Base-by-base conservation (phyloP, 2,888 invertebrate species). In the Drosophila stalkeri region DNA sequence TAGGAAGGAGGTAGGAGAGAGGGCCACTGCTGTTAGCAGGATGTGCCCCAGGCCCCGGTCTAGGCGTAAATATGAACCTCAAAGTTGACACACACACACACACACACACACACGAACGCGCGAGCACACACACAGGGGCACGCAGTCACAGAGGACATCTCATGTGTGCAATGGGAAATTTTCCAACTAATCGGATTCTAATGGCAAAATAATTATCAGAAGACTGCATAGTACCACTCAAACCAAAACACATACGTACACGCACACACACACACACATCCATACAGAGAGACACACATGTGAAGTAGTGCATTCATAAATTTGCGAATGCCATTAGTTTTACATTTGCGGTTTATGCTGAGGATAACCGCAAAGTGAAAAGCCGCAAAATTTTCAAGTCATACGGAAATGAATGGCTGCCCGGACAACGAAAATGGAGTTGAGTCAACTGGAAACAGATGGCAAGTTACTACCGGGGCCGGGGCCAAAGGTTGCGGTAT, bases 151-250 rank as follows among this genome's bases (percentile, higher is more conserved):
- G 16, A 18, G 20, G 35, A 23, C 54, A 44, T 31, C 61, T 54
- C 72, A 61, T 57, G 39, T 74, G 61, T 71, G 79, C 79, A 67
- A 59, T 66, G 31, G 64, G n/a, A 69, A 88, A 89, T 91, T 89
- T 91, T 90, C 85, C 90, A 89, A 82, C 92, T 92, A 92, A 92
- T 92, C 91, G 90, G 91, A 91, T 91, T 91, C 91, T 92, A 92
- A 92, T 92, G 91, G 91, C 81, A 91, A 91, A 92, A 91, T 92
- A 92, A 92, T 92, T 92, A 92, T 91, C 90, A 89, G 82, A 80
- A 72, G 71, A 77, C 77, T 75, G 73, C 75, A 83, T 68, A 86
- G 86, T 61, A 66, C 80, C 64, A 76, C 83, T 82, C 75, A 68
- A 71, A 52, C 41, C 20, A 59, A 54, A 44, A 56, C 64, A 61